phyloP scores from a whole-genome alignment of 2,797 vertebrate species.

The Hyperoplus immaculatus region DNA sequence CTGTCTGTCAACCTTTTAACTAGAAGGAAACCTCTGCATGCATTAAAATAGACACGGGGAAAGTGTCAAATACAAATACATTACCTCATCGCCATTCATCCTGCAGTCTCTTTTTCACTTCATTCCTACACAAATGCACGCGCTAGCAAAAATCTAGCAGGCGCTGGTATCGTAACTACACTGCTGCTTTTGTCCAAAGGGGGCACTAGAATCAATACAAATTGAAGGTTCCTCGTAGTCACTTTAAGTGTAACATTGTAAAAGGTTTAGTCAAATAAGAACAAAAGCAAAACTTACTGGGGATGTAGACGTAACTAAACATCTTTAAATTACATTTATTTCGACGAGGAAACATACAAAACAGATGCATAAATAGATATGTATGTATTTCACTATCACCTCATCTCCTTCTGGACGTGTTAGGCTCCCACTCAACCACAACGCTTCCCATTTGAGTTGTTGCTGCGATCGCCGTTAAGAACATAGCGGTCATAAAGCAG shows the following conservation, averaged over 20 bases:
- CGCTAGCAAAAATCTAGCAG: no score
- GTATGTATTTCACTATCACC: background rate
- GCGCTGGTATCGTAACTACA: no score
- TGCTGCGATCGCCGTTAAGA: constrained; percentile 8
- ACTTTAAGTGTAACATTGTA: no score
- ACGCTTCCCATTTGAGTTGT: constrained; percentile 51
- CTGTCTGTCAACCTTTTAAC: background rate
- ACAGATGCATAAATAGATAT: constrained; percentile 23
- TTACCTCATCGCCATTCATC: no score
- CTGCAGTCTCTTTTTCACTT: no score
- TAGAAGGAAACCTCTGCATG: background rate
- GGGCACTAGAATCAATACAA: no score
- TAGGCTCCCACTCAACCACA: constrained; percentile 45
- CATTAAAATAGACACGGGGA: background rate
- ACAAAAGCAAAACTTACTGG: background rate
- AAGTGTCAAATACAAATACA: no score
- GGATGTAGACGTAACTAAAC: background rate
- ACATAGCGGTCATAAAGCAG: constrained; percentile 57
- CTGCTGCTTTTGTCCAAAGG: no score
- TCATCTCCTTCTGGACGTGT: constrained; percentile 24
- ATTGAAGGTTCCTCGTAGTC: no score
- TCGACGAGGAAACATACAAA: background rate
- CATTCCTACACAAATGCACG: no score
- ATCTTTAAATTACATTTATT: background rate
- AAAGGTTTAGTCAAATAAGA: no score